Conservation (phyloP, 2,113 vertebrate genomes). For the Atrichornis clamosus region DNA sequence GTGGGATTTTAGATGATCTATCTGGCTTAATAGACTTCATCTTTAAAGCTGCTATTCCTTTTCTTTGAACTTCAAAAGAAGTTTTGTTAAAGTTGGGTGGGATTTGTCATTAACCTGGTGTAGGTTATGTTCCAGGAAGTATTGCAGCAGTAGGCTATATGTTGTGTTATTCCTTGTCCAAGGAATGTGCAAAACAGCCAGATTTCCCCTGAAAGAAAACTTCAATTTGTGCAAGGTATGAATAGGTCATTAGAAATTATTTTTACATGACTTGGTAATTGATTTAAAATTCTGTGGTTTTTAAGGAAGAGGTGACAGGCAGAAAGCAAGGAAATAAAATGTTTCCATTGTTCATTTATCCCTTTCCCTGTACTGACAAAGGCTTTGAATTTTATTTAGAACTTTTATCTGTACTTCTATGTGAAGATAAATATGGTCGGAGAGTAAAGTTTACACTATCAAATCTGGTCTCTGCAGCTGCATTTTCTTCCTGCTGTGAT, state of each 20-base stretch:
- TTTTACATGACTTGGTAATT: neutral
- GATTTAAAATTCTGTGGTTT: neutral
- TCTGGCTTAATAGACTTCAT: neutral
- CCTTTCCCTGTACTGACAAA: neutral
- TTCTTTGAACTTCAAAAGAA: neutral
- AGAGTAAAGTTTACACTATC: neutral
- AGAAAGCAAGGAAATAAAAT: neutral
- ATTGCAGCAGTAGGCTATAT: neutral
- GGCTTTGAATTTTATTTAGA: neutral
- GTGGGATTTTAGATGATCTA: neutral
- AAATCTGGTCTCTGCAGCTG: neutral
- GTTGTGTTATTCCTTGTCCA: neutral
- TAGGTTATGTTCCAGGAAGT: neutral
- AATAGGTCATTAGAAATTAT: neutral
- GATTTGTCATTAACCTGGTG: neutral
- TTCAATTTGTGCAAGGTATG: neutral
- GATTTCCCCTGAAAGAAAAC: neutral
- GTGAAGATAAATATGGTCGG: neutral
- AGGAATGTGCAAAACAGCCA: neutral
- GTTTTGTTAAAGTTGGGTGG: neutral
- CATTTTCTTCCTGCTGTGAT: neutral
- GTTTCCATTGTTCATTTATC: neutral
- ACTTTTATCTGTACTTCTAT: neutral
- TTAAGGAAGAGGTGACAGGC: neutral
- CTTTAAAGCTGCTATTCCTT: neutral